Conservation (phyloP, 1,140 invertebrate genomes). For the Drosophila quadrilineata region DNA sequence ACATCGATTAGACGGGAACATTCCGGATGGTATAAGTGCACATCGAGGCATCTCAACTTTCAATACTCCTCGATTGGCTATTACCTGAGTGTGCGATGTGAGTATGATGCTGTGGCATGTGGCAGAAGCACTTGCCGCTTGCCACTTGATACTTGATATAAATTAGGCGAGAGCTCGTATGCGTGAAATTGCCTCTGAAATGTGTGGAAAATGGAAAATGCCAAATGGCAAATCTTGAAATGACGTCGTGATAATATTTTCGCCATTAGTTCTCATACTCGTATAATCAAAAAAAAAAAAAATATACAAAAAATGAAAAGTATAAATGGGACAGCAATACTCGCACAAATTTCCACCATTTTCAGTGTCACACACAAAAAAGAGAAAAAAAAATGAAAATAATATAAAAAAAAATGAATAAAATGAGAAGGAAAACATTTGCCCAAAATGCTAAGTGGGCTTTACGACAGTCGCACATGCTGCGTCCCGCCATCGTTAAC, state of each 20-base stretch:
- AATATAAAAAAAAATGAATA: no score
- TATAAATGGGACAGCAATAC: no score
- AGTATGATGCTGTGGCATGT: no score
- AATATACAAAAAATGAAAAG: no score
- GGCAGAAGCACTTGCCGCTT: no score
- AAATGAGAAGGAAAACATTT: no score
- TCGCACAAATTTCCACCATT: no score
- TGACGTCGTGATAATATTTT: slow-evolving; percentile 71
- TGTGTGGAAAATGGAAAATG: no score
- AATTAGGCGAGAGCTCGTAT: slow-evolving; percentile 73
- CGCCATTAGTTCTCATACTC: slow-evolving; percentile 59
- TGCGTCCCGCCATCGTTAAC: slow-evolving; percentile 35
- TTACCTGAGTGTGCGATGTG: slow-evolving; percentile 92
- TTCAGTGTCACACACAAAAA: no score
- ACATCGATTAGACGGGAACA: slow-evolving; percentile 88
- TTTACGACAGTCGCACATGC: slow-evolving; percentile 67
- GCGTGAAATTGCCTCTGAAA: slow-evolving; percentile 80
- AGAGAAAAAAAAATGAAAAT: no score
- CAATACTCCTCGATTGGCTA: slow-evolving; percentile 94
- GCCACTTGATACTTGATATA: slow-evolving; percentile 23
- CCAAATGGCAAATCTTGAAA: no score
- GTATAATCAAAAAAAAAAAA: slow-evolving; percentile 53
- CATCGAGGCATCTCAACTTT: slow-evolving; percentile 89
- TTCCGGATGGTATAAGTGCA: slow-evolving; percentile 95
- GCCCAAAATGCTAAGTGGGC: slow-evolving; percentile 35